phyloP scores from a whole-genome alignment of 2,888 invertebrate species.

The Selenia dentaria region DNA sequence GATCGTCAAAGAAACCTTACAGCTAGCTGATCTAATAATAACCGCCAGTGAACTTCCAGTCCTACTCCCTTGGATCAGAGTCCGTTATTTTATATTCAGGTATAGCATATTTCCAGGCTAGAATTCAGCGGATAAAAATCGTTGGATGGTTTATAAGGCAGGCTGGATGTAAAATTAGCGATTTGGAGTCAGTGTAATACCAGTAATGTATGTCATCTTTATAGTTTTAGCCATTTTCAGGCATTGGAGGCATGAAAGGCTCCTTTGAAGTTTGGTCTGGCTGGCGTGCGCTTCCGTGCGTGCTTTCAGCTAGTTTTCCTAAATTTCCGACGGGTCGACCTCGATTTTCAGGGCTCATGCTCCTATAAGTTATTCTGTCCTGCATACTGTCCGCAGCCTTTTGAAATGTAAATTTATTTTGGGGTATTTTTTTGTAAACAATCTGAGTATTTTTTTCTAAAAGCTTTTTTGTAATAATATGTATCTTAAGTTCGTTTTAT shows the following conservation, averaged over 20 bases:
- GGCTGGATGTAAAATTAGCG: constrained; percentile 7
- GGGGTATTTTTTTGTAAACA: constrained; percentile 35
- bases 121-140: not conserved
- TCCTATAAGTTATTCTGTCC: constrained; percentile 75
- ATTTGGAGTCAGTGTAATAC: constrained; percentile 19
- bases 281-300: constrained; percentile 77
- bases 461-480: too few relatives aligned
- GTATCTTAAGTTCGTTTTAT: too few relatives aligned
- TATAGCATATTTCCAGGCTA: not conserved
- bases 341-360: constrained; percentile 75
- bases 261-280: constrained; percentile 53
- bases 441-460: too few relatives aligned
- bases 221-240: constrained; percentile 12
- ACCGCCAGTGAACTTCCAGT: constrained; percentile 39
- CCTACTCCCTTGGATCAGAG: constrained; percentile 37
- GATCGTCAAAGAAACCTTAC: constrained; percentile 61
- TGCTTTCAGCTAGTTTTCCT: constrained; percentile 74
- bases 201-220: constrained; percentile 35
- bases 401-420: constrained; percentile 49
- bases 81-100: constrained; percentile 10
- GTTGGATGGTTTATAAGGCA: constrained; percentile 36
- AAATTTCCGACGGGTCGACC: constrained; percentile 69
- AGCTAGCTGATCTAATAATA: constrained; percentile 38
- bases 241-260: constrained; percentile 34
- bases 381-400: constrained; percentile 64